These are phyloP conservation scores for Drosophila diplacantha DNA, from an alignment of 2,888 invertebrate species.

Conservation along the genomic window DNA sequence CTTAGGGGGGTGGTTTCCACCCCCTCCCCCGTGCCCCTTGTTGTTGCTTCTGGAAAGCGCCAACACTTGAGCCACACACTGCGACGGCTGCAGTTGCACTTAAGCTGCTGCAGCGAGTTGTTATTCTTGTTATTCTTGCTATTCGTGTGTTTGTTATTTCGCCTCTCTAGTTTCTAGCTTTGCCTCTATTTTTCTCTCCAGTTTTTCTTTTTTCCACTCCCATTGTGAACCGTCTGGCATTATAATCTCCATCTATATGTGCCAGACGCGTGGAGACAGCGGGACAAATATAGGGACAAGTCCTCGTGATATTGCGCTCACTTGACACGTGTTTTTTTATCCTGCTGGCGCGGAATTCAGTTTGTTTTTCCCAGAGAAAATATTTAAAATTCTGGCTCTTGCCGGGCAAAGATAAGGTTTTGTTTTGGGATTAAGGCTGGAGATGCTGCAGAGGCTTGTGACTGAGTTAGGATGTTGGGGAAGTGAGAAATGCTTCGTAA, in stretches of 20 bases:
- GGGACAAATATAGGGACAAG: slow-evolving; percentile 25
- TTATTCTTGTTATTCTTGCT: slow-evolving; percentile 30
- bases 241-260: slow-evolving; percentile 49
- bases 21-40: slow-evolving; percentile 8
- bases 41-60: slow-evolving; percentile 14
- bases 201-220: slow-evolving; percentile 11
- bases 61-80: slow-evolving; percentile 42
- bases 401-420: background rate
- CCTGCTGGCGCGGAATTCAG: slow-evolving; percentile 7
- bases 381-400: slow-evolving; percentile 7
- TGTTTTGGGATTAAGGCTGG: background rate
- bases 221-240: slow-evolving; percentile 46
- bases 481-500: background rate
- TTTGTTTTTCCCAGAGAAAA: slow-evolving; percentile 8
- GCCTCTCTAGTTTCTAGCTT: slow-evolving; percentile 11
- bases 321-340: slow-evolving; percentile 37
- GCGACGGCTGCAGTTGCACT: slow-evolving; percentile 56
- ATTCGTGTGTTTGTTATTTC: slow-evolving; percentile 23
- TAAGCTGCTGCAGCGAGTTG: slow-evolving; percentile 39
- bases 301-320: slow-evolving; percentile 34
- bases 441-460: background rate
- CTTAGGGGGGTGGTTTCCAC: slow-evolving; percentile 9
- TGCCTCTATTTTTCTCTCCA: slow-evolving; percentile 5
- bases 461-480: background rate
- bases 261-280: slow-evolving; percentile 30